These are phyloP conservation scores for Odontomyia ornata DNA, from an alignment of 2,888 invertebrate genomes.

Conservation along the genomic window DNA sequence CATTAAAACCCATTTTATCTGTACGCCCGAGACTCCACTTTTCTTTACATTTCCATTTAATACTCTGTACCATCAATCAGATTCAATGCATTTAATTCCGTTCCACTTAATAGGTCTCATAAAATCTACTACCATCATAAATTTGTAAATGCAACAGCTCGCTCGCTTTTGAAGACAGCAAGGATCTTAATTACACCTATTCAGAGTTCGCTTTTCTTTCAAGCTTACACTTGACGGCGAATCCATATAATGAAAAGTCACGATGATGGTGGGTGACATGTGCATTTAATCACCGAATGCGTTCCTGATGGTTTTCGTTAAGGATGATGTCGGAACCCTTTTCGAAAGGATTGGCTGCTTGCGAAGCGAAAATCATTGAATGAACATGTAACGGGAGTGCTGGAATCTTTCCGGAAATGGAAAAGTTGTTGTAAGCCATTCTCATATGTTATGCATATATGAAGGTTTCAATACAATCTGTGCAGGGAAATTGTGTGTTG, in stretches of 20 bases:
- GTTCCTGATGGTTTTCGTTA: constrained; percentile 3
- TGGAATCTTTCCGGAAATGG: neutral
- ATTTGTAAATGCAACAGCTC: constrained; percentile 22
- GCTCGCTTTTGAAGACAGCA: neutral
- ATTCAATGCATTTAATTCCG: neutral
- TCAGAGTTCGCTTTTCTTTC: constrained; percentile 2
- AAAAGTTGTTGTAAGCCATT: neutral
- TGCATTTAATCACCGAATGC: constrained; percentile 40
- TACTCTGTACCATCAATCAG: neutral
- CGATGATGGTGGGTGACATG: constrained; percentile 34
- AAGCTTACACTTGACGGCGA: constrained; percentile 28
- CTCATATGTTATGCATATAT: neutral
- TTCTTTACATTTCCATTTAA: too few species aligned
- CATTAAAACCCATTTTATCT: too few species aligned
- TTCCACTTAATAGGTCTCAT: constrained; percentile 2
- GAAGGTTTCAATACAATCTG: too few species aligned
- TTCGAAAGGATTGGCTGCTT: neutral
- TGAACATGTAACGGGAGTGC: neutral
- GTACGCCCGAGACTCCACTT: too few species aligned
- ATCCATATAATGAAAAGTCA: constrained; percentile 27
- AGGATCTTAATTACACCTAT: constrained; percentile 36
- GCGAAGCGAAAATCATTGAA: neutral
- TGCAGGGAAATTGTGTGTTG: too few species aligned
- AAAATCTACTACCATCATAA: neutral
- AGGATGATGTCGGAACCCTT: neutral